A percentile compares a stretch with the other conserved stretches of the same genome.
These are phyloP conservation scores for Sprattus sprattus DNA, from an alignment of 2,113 vertebrate genomes.

Conservation along the genomic window DNA sequence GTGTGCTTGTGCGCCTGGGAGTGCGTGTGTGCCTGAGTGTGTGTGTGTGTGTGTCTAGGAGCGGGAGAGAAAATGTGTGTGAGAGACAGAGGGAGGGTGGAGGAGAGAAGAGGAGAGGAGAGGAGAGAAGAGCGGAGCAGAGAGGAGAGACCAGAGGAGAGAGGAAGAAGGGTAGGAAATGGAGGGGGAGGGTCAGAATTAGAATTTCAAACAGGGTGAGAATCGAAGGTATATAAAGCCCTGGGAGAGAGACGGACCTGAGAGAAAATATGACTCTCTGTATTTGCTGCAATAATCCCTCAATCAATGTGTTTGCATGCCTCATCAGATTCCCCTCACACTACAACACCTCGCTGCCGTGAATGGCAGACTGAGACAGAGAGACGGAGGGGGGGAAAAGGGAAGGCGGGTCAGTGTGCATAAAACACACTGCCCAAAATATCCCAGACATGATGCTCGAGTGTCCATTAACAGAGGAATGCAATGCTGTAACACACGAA, in stretches of 20 bases:
- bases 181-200: conserved; percentile 72
- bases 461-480: neutral
- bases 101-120: conserved; percentile 57
- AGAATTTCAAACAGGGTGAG: conserved; percentile 71
- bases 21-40: conserved; percentile 35
- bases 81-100: conserved; percentile 53
- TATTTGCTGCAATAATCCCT: conserved; percentile 61
- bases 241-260: conserved; percentile 60
- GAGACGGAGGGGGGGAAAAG: conserved; percentile 51
- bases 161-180: conserved; percentile 54
- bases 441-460: neutral
- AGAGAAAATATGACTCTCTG: conserved; percentile 59
- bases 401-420: neutral
- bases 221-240: conserved; percentile 65
- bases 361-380: conserved; percentile 49
- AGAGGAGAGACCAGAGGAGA: conserved; percentile 48
- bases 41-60: conserved; percentile 46
- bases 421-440: neutral
- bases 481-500: neutral
- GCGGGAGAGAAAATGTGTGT: conserved; percentile 42
- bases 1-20: conserved; percentile 39
- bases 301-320: conserved; percentile 61
- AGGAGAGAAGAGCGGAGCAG: neutral
- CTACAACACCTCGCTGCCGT: conserved; percentile 37
- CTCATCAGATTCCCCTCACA: conserved; percentile 51